Percentiles rank a stretch among this genome's conserved stretches.
Conservation (phyloP, 2,113 vertebrate genomes). For the Misgurnus anguillicaudatus region DNA sequence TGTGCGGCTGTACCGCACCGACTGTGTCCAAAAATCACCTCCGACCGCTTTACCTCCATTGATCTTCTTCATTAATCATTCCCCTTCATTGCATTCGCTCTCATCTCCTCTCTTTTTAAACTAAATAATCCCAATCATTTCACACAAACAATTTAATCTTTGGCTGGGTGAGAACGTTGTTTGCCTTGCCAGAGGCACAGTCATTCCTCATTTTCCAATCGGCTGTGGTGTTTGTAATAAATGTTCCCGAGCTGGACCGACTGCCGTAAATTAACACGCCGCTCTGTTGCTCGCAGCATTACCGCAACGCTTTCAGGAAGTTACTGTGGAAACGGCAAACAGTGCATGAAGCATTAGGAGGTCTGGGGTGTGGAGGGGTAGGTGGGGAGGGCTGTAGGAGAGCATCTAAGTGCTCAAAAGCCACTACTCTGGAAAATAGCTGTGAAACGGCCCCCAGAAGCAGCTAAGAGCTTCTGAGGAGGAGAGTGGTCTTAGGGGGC, state of each 20-base stretch:
- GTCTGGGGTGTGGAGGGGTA: not conserved
- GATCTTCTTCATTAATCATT: constrained; percentile 40
- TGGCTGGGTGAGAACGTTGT: constrained; percentile 59
- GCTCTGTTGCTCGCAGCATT: constrained; percentile 51
- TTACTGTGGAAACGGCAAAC: constrained; percentile 58
- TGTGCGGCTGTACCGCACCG: not conserved
- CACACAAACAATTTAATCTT: constrained; percentile 62
- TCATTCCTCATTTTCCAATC: constrained; percentile 55
- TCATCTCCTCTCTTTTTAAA: constrained; percentile 52
- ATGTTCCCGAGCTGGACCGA: constrained; percentile 60
- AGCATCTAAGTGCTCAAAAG: constrained; percentile 36
- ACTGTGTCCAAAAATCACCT: constrained; percentile 46
- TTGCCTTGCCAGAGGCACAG: constrained; percentile 50
- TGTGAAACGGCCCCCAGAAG: constrained; percentile 54
- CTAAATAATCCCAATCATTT: constrained; percentile 61
- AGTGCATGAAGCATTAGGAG: constrained; percentile 39
- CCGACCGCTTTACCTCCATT: constrained; percentile 23
- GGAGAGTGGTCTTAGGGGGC: constrained; percentile 19
- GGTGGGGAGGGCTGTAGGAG: not conserved
- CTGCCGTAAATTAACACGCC: constrained; percentile 61
- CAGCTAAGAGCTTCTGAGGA: constrained; percentile 23
- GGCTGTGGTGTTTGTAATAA: constrained; percentile 49
- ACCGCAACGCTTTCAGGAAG: constrained; percentile 36
- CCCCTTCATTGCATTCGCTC: constrained; percentile 36
- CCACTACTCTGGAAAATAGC: constrained; percentile 48